A percentile compares a stretch with the other conserved stretches of the same genome.
Evolutionary conservation across 1,140 invertebrate species (phyloP).

Genomic region (Oscheius sp.): DNA sequence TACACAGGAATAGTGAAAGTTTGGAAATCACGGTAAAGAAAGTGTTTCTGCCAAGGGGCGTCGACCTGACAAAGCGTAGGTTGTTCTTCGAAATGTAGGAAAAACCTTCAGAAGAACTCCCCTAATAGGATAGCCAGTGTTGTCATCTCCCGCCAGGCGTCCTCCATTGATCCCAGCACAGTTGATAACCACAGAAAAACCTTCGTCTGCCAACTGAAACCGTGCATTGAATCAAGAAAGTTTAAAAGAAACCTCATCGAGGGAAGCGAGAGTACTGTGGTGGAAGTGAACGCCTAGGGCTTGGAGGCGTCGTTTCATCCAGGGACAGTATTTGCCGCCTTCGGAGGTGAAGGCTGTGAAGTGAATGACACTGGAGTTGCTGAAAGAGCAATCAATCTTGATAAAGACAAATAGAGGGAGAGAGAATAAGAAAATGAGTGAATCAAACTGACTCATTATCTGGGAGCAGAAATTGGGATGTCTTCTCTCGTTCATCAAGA

Average conservation of each 20-base stretch:
- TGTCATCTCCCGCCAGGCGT: slow-evolving; percentile 35
- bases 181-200: slow-evolving; percentile 50
- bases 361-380: slow-evolving; percentile 44
- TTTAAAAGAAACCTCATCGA: slow-evolving; percentile 31
- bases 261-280: slow-evolving; percentile 21
- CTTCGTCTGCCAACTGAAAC: slow-evolving; percentile 33
- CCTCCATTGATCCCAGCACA: slow-evolving; percentile 54
- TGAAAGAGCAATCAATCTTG: neutral
- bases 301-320: slow-evolving; percentile 43
- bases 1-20: slow-evolving; percentile 43
- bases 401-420: neutral
- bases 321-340: slow-evolving; percentile 54
- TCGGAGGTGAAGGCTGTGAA: slow-evolving; percentile 56
- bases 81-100: too few species aligned
- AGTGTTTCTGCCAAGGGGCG: slow-evolving; percentile 45
- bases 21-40: slow-evolving; percentile 38
- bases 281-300: slow-evolving; percentile 36
- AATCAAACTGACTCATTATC: slow-evolving; percentile 12
- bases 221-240: neutral
- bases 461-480: slow-evolving; percentile 41
- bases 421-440: slow-evolving; percentile 33
- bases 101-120: slow-evolving; percentile 37
- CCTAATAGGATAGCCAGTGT: slow-evolving; percentile 30
- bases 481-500: slow-evolving; percentile 44
- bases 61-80: too few species aligned